Conservation (phyloP, 2,113 vertebrate species). For the Motacilla alba region DNA sequence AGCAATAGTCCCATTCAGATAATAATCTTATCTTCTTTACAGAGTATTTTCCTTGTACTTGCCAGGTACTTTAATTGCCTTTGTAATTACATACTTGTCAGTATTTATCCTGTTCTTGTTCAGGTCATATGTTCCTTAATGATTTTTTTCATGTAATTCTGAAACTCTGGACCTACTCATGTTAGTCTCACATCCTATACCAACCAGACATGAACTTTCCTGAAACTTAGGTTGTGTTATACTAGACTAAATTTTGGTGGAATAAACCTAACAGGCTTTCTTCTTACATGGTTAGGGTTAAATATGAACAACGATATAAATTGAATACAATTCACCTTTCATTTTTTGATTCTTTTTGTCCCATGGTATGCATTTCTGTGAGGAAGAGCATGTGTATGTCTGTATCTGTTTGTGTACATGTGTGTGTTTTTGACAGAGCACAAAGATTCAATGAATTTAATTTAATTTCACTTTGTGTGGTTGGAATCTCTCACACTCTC, state of each 20-base stretch:
- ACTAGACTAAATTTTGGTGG: not conserved
- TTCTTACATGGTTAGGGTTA: not conserved
- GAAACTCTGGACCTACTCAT: not conserved
- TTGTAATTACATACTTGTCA: not conserved
- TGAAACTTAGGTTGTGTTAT: not conserved
- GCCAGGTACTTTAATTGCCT: not conserved
- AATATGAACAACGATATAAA: not conserved
- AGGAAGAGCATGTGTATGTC: fast-evolving
- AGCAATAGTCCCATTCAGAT: not conserved
- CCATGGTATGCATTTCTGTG: not conserved
- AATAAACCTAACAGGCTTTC: not conserved
- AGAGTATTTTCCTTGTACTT: not conserved
- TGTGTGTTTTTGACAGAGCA: not conserved
- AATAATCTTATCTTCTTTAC: not conserved
- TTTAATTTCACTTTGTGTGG: not conserved
- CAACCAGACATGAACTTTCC: not conserved
- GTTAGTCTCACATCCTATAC: not conserved
- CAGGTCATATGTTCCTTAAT: not conserved
- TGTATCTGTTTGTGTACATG: not conserved
- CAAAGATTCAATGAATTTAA: not conserved
- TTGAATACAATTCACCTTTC: not conserved
- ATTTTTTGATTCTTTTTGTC: not conserved
- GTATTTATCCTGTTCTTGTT: not conserved
- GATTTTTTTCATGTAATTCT: not conserved
- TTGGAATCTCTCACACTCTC: not conserved